Evolutionary conservation across 2,113 vertebrate species (phyloP), one percentile per base, ranked within the genome.

Genomic region (Mungos mungo): DNA sequence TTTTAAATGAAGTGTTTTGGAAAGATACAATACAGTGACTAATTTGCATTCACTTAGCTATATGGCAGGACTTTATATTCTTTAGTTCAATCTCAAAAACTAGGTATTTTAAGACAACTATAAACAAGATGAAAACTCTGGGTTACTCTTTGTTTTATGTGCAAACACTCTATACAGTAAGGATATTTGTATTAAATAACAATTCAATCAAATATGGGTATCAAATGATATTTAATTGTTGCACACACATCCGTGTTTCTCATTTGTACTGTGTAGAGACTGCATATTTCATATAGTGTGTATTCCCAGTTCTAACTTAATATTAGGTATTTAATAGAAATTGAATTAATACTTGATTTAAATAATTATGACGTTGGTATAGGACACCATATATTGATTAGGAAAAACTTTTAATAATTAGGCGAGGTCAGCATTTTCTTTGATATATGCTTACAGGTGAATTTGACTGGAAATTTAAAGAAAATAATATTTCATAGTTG

Each of bases 351-450:
- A 60, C 79, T 79, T 45, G 66, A 41, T 84, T 82, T 77, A 80
- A 84, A 35, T 79, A 93, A 66, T 33, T 79, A 72, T n/a, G 5
- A 94, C 90, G 65, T 89, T 82, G 33, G 27, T 57, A 81, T 60
- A 79, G 8, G 12, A 23, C 3, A 81, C 16, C 2, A 81, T 38
- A 31, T 38, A 45, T 86, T 57, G 29, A 84, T 68, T 79, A 74
- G 82, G 52, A 86, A 95, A 93, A 92, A 50, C 14, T 29, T 92
- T 29, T 92, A 74, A 86, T 79, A 94, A 74, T 66, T 83, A 92
- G 9, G 1, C 16, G 60, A 68, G 14, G 23, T 50, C 9, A 95
- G 0, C 11, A 63, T 83, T 95, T 92, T 88, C 50, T 91, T 89
- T 33, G 31, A 47, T 65, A 19, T 76, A 8, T 1, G 54, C 29